Evolutionary conservation across 1,140 invertebrate species (phyloP), one percentile per base, ranked within the genome.

Genomic region (Drosophila melanica): DNA sequence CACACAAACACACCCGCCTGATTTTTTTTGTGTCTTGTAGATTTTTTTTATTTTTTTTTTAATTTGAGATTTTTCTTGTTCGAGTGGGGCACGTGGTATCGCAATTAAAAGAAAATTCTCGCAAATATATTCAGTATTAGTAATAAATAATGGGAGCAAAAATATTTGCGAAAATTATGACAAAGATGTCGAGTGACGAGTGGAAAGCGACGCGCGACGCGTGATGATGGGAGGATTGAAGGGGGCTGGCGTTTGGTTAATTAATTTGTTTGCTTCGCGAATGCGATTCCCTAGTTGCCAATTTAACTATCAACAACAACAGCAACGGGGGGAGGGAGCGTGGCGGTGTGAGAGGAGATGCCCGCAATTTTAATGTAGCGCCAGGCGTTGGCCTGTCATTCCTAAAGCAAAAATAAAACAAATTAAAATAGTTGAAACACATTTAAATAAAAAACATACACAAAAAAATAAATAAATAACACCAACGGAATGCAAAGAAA

Each of bases 101-200:
- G 79, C 79, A 87, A 87, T 87, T 89, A 87, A 89, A 84, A 79
- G 10, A 44, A 79, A 75, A 59, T 60, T 39, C 18, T 47, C 69
- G 20, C 64, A 68, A 85, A 78, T 87, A 86, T 87, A 87, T 86
- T 86, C 79, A 81, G 81, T 78, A 86, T 87, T 87, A 74, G 75
- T 86, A 87, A 86, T 86, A 86, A 86, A 87, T 86, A 87, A 86
- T 87, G 60, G 64, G 68, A 47, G 27, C 44, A 79, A 60, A 78
- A 55, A 73, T 60, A 67, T 73, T 60, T 73, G 41, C 55, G 14
- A 50, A 9, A 54, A 54, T 63, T 80, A 80, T 84, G 77, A 85
- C 81, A 35, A 20, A n/a, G 6, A 18, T 39, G 66, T 16, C 41
- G 60, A 64, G 48, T 41, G 67, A 5, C 8, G 27, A 58, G 39